Percentiles rank a stretch among this genome's conserved stretches.
Conservation (phyloP, 2,113 vertebrate species). For the Oreochromis aureus region DNA sequence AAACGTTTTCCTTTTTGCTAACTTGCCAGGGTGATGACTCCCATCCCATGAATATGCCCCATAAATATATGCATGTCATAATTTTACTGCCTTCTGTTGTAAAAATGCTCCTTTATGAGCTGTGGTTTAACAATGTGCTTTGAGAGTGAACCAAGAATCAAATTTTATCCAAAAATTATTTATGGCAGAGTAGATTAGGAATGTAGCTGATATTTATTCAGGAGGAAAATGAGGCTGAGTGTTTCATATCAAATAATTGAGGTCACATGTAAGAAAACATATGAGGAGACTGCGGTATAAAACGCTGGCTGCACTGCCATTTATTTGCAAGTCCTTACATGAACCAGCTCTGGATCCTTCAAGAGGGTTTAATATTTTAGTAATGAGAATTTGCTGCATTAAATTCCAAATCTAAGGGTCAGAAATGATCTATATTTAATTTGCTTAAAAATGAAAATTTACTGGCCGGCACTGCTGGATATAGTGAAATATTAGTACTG, state of each 20-base stretch:
- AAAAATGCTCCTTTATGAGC: background rate
- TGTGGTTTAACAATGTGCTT: background rate
- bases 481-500: background rate
- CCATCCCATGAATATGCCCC: background rate
- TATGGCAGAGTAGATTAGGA: constrained; percentile 2
- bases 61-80: background rate
- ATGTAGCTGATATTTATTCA: constrained; percentile 7
- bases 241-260: constrained; percentile 26
- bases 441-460: constrained; percentile 45
- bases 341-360: constrained; percentile 19
- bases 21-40: background rate
- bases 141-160: background rate
- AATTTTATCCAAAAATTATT: constrained; percentile 44
- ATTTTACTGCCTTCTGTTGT: background rate
- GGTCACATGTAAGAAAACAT: background rate
- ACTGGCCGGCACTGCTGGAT: background rate
- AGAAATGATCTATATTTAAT: constrained; percentile 58
- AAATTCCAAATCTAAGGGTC: constrained; percentile 51
- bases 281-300: background rate
- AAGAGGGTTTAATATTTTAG: constrained; percentile 46
- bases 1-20: background rate
- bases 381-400: constrained; percentile 27
- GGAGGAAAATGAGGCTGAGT: constrained; percentile 23
- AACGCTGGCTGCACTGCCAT: background rate
- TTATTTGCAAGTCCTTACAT: background rate